Evolutionary conservation across 2,888 invertebrate species (phyloP).

Genomic region (Pseudeuparius sepicola): DNA sequence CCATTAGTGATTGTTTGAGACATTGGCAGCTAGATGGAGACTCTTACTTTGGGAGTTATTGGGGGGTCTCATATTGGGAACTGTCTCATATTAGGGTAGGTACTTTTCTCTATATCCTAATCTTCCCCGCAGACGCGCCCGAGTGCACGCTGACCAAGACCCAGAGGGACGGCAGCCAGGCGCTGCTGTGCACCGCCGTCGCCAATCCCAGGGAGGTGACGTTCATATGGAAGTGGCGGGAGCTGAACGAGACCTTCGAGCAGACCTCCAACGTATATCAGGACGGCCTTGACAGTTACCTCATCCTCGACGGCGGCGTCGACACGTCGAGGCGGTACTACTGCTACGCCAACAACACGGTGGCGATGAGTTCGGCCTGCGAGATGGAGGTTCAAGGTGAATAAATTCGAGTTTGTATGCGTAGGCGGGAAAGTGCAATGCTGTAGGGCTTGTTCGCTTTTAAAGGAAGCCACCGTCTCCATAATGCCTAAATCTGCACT

Average conservation of each 20-base stretch:
- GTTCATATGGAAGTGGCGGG: constrained; percentile 77
- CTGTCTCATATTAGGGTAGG: too few relatives aligned
- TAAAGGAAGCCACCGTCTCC: too few relatives aligned
- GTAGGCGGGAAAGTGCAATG: constrained; percentile 20
- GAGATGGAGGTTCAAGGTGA: constrained; percentile 59
- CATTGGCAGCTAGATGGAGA: too few relatives aligned
- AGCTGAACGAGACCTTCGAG: constrained; percentile 69
- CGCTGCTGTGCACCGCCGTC: constrained; percentile 68
- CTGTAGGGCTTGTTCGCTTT: too few relatives aligned
- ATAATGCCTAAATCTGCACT: too few relatives aligned
- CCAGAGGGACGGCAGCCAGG: constrained; percentile 59
- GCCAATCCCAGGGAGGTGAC: constrained; percentile 72
- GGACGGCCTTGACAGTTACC: constrained; percentile 46
- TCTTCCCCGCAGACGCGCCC: constrained; percentile 51
- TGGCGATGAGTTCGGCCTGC: constrained; percentile 55
- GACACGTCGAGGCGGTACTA: constrained; percentile 68
- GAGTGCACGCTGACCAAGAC: constrained; percentile 70
- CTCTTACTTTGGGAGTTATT: too few relatives aligned
- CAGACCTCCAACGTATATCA: constrained; percentile 49
- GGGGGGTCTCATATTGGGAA: too few relatives aligned
- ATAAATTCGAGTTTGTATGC: too few relatives aligned
- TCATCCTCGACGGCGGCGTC: constrained; percentile 51
- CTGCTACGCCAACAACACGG: constrained; percentile 76
- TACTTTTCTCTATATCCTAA: not conserved
- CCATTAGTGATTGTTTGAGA: too few relatives aligned